A percentile compares a stretch with the other conserved stretches of the same genome.
These are phyloP conservation scores for Calameuta filiformis DNA, from an alignment of 2,888 invertebrate species.

Conservation along the genomic window DNA sequence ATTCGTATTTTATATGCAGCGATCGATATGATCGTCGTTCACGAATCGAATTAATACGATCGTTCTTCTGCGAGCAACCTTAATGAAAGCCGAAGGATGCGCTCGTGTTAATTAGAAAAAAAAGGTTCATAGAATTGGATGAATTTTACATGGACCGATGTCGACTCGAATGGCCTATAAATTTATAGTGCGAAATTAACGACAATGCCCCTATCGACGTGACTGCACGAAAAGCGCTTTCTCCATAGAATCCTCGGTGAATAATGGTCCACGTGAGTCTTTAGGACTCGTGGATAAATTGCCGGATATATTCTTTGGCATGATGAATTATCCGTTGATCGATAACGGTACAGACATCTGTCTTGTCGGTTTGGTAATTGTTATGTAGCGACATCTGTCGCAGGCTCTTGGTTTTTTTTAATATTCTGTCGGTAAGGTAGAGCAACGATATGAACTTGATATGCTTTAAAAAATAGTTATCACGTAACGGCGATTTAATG, in stretches of 20 bases:
- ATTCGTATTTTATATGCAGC: neutral
- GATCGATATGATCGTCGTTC: neutral
- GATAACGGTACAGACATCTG: neutral
- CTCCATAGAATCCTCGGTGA: neutral
- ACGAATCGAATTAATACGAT: neutral
- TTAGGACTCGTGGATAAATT: neutral
- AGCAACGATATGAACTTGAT: neutral
- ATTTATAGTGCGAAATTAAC: neutral
- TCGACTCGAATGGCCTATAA: neutral
- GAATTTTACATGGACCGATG: neutral
- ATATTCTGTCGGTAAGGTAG: neutral
- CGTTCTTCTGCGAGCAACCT: neutral
- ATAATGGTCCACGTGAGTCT: neutral
- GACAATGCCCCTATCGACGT: neutral
- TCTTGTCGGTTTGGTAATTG: neutral
- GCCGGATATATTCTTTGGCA: neutral
- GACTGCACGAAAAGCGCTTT: neutral
- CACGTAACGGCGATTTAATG: neutral
- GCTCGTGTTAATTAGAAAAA: neutral
- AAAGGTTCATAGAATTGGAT: neutral
- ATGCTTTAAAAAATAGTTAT: neutral
- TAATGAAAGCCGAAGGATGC: neutral
- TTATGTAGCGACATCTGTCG: neutral
- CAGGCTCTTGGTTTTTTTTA: neutral
- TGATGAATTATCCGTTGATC: neutral